Conservation (phyloP, 2,113 vertebrate species). For the Strigops habroptila region DNA sequence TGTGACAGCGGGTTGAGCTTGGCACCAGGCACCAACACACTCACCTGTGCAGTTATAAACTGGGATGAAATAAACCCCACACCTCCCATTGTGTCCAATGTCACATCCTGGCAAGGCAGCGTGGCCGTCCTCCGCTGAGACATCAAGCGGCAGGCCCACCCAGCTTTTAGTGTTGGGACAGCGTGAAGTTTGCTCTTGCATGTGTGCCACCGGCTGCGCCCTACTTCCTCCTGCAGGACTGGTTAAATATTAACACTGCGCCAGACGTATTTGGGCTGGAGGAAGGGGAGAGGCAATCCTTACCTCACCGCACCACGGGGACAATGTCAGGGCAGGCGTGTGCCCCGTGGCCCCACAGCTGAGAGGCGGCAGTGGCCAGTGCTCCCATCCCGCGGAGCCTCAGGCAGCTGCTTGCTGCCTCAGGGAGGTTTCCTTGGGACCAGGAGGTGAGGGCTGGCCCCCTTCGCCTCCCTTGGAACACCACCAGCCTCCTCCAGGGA, state of each 20-base stretch:
- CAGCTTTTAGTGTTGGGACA: neutral
- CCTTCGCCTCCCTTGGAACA: fast-evolving
- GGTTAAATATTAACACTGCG: slow-evolving; percentile 42
- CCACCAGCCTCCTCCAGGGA: neutral
- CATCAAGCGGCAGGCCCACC: fast-evolving
- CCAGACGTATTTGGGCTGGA: neutral
- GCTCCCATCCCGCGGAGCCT: neutral
- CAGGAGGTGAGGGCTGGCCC: neutral
- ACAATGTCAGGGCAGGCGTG: neutral
- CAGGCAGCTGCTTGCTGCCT: neutral
- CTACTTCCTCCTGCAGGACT: neutral
- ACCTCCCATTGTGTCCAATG: fast-evolving
- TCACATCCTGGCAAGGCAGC: fast-evolving
- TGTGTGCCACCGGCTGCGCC: neutral
- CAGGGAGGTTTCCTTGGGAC: fast-evolving
- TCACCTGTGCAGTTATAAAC: neutral
- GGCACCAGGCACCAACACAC: fast-evolving
- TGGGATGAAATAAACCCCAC: fast-evolving
- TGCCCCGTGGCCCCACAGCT: neutral
- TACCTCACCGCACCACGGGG: neutral
- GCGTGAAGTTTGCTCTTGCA: fast-evolving
- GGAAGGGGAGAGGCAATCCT: neutral
- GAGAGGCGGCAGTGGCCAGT: neutral
- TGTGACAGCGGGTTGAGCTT: fast-evolving
- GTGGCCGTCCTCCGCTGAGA: fast-evolving